These are phyloP conservation scores for Euschistus heros DNA, from an alignment of 1,140 invertebrate genomes.

Conservation along the genomic window DNA sequence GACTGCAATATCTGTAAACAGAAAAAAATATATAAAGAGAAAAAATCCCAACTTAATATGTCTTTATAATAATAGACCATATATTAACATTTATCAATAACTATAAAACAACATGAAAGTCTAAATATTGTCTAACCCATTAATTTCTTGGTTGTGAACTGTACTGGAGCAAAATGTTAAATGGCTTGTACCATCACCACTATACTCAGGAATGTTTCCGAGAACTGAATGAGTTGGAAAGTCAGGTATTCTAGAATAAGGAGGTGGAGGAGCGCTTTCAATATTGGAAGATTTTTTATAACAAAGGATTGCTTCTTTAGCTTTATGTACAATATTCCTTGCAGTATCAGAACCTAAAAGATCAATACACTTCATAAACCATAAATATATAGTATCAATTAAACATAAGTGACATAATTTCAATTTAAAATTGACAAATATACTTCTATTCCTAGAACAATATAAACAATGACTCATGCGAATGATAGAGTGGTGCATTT, in stretches of 20 bases:
- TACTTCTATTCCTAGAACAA: neutral
- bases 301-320: constrained; percentile 15
- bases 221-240: neutral
- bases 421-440: neutral
- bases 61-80: no score
- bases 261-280: constrained; percentile 17
- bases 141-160: no score
- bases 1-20: no score
- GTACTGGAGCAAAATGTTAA: no score
- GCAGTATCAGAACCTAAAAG: constrained; percentile 18
- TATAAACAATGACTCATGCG: no score
- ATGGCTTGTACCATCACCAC: neutral
- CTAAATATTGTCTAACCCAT: no score
- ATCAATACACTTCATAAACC: neutral
- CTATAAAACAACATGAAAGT: no score
- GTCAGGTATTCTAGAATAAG: constrained; percentile 7
- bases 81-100: no score
- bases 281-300: constrained; percentile 11
- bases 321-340: constrained; percentile 5
- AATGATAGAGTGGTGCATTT: no score
- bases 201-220: neutral
- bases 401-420: neutral
- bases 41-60: no score
- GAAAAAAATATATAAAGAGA: no score
- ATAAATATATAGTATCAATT: neutral